These are phyloP conservation scores for Atethmia centrago DNA, from an alignment of 2,888 invertebrate species.

Conservation along the genomic window DNA sequence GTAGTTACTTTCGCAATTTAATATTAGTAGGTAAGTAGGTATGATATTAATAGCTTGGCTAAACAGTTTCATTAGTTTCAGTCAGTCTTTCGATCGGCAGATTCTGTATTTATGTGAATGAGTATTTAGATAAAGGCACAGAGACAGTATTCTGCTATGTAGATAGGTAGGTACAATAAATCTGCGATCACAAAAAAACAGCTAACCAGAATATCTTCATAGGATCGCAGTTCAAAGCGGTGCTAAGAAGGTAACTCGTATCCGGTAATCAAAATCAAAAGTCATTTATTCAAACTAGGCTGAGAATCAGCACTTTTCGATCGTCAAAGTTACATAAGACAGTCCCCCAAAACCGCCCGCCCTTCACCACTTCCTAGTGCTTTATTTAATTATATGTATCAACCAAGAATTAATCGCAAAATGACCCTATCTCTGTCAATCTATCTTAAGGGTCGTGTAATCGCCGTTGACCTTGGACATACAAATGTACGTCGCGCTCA, in stretches of 20 bases:
- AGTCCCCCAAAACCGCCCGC: too few relatives aligned
- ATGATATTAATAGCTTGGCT: neutral
- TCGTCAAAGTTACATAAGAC: too few relatives aligned
- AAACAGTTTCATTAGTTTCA: too few relatives aligned
- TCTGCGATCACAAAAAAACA: constrained; percentile 8
- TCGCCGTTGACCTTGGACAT: too few relatives aligned
- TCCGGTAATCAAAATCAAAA: too few relatives aligned
- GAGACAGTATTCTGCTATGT: neutral
- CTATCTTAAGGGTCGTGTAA: too few relatives aligned
- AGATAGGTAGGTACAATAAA: neutral
- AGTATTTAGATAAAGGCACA: neutral
- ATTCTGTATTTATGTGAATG: neutral
- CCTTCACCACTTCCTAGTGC: too few relatives aligned
- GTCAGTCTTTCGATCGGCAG: neutral
- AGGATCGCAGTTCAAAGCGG: neutral
- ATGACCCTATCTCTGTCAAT: neutral
- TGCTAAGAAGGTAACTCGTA: constrained; percentile 18
- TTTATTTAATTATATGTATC: too few relatives aligned
- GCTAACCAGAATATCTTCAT: constrained; percentile 8
- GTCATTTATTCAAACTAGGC: too few relatives aligned
- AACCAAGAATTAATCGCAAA: constrained; percentile 22
- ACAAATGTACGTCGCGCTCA: too few relatives aligned
- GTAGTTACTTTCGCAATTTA: too few relatives aligned
- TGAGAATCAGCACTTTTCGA: too few relatives aligned
- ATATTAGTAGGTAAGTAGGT: neutral